These are phyloP conservation scores for Felis catus DNA, from an alignment of 2,113 vertebrate species.

Conservation along the genomic window F.catus_Fca126_mat1.0 CM031421.1:65692501-65693000, in stretches of 20 bases:
- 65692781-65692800: not conserved
- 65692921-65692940: not conserved
- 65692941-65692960: not conserved
- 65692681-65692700: constrained; percentile 10
- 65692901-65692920: constrained; percentile 26
- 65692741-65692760: constrained; percentile 3
- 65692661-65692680: not conserved
- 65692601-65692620: not conserved
- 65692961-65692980: constrained; percentile 11
- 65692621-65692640: not conserved
- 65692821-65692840: not conserved
- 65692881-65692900: not conserved
- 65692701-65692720: constrained; percentile 11
- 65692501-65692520: constrained; percentile 34
- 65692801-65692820: not conserved
- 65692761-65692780: not conserved
- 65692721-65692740: not conserved
- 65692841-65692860: not conserved
- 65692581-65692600: not conserved
- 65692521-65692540: not conserved
- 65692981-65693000: not conserved
- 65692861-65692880: not conserved
- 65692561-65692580: constrained; percentile 8
- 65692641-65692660: not conserved
- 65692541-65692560: not conserved